Evolutionary conservation across 2,113 vertebrate species (phyloP).

Genomic region (Lepus timidus): DNA sequence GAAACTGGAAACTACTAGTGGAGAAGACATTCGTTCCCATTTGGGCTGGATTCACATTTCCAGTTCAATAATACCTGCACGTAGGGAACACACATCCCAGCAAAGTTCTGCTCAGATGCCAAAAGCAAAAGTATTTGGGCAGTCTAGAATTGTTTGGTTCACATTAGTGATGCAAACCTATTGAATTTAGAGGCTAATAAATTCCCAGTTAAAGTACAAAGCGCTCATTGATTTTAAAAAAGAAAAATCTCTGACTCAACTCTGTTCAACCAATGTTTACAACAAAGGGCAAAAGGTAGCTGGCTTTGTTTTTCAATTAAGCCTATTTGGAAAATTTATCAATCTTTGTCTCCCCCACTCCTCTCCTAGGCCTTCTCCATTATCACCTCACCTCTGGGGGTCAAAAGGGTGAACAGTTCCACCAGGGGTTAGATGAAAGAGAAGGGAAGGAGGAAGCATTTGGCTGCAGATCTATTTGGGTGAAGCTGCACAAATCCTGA

Average conservation of each 20-base stretch:
- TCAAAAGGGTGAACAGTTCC: slow-evolving; percentile 5
- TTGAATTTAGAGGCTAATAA: slow-evolving; percentile 62
- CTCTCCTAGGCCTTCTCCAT: not conserved
- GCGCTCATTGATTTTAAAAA: slow-evolving; percentile 63
- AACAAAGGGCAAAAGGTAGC: slow-evolving; percentile 56
- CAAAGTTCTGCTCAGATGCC: slow-evolving; percentile 43
- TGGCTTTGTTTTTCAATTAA: slow-evolving; percentile 68
- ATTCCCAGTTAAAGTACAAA: slow-evolving; percentile 68
- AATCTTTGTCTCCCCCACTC: not conserved
- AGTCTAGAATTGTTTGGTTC: slow-evolving; percentile 38
- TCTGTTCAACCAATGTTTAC: slow-evolving; percentile 35
- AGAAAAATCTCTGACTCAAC: not conserved
- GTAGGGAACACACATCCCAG: not conserved
- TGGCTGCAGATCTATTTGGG: not conserved
- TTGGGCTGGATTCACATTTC: slow-evolving; percentile 51
- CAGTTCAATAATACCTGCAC: slow-evolving; percentile 52
- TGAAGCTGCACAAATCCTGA: slow-evolving; percentile 48
- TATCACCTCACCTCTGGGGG: not conserved
- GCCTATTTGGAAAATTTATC: slow-evolving; percentile 38
- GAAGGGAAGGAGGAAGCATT: not conserved
- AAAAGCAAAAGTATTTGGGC: slow-evolving; percentile 65
- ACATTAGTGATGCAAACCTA: slow-evolving; percentile 62
- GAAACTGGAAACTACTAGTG: slow-evolving; percentile 66
- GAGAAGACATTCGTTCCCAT: slow-evolving; percentile 46
- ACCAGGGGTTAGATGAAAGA: slow-evolving; percentile 41